Percentiles rank a stretch among this genome's conserved stretches.
phyloP scores from a whole-genome alignment of 2,113 vertebrate species.

The Gallinago undulata region DNA sequence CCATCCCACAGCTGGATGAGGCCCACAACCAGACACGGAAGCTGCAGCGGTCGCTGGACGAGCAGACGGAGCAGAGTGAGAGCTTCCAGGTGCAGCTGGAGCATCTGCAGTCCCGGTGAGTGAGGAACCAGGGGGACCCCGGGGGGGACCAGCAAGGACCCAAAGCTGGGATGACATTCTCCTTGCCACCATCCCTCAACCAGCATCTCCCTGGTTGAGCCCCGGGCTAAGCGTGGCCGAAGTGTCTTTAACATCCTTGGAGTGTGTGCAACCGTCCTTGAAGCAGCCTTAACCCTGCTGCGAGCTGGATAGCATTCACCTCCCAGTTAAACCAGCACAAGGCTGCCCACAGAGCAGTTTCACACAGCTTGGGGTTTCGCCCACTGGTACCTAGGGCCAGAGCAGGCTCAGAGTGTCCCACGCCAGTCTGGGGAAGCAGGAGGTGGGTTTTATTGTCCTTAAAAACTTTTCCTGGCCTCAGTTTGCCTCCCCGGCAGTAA shows the following conservation, averaged over 20 bases:
- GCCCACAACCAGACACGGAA: constrained; percentile 57
- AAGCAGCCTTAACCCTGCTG: neutral
- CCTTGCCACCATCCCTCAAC: neutral
- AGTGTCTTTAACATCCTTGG: fast-evolving
- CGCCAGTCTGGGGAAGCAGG: fast-evolving
- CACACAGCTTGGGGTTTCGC: fast-evolving
- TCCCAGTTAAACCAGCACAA: neutral
- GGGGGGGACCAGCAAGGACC: neutral
- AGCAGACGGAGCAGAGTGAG: constrained; percentile 59
- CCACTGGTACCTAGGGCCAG: fast-evolving
- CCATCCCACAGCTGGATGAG: constrained; percentile 37
- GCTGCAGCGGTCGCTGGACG: constrained; percentile 49
- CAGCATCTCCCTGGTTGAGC: neutral
- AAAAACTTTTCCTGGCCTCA: neutral
- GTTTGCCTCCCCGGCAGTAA: neutral
- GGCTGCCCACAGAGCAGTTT: neutral
- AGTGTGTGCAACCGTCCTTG: neutral
- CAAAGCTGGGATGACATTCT: neutral
- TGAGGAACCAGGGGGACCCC: fast-evolving
- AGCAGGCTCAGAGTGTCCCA: neutral
- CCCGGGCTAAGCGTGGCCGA: fast-evolving
- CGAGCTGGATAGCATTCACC: neutral
- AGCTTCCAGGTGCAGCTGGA: constrained; percentile 67
- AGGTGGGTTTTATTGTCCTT: neutral
- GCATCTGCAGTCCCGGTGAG: constrained; percentile 65